phyloP scores from a whole-genome alignment of 2,888 invertebrate genomes.

The Allophyes oxyacanthae region DNA sequence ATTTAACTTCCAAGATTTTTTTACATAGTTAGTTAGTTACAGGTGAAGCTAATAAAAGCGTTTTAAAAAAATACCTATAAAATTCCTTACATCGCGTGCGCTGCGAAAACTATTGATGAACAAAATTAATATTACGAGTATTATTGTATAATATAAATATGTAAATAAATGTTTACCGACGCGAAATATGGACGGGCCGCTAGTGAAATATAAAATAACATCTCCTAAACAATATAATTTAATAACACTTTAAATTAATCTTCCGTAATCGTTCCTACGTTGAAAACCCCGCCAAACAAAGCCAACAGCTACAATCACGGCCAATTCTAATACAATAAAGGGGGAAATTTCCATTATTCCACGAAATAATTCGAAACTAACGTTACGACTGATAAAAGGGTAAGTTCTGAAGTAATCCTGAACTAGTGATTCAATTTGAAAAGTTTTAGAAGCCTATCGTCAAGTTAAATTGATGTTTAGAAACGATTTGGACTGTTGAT shows the following conservation, averaged over 20 bases:
- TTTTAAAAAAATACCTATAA: no score
- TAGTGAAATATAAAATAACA: background rate
- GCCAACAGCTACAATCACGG: background rate
- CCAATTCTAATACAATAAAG: background rate
- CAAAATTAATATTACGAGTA: no score
- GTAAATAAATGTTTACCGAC: no score
- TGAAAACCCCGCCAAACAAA: background rate
- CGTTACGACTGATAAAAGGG: constrained; percentile 11
- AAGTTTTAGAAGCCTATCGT: constrained; percentile 20
- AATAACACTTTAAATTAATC: background rate
- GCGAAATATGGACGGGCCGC: no score
- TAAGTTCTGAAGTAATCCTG: constrained; percentile 34
- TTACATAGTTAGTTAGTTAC: no score
- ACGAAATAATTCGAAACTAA: constrained; percentile 14
- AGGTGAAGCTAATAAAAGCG: no score
- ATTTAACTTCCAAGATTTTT: no score
- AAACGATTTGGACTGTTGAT: constrained; percentile 6
- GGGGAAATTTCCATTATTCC: constrained; percentile 8
- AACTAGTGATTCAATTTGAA: constrained; percentile 28
- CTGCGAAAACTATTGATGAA: no score
- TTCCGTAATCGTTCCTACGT: background rate
- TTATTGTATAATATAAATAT: no score
- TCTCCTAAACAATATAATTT: background rate
- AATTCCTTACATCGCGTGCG: no score
- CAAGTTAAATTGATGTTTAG: constrained; percentile 35